Base-by-base conservation (phyloP, 1,140 invertebrate genomes). In the Chlorops oryzae region DNA sequence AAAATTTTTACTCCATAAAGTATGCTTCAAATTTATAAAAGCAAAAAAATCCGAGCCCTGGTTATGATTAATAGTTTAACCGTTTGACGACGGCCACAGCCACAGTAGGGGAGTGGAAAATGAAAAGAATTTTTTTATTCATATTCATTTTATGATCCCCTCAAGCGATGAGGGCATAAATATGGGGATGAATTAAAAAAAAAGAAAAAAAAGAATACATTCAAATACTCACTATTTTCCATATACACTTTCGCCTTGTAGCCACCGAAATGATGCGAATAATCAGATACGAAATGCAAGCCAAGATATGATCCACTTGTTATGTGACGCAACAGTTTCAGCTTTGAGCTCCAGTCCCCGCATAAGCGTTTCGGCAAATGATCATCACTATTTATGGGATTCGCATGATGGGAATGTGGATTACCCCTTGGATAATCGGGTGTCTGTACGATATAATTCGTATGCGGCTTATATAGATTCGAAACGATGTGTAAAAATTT, bases 271-370 rank as follows among this genome's bases (percentile, higher is more conserved):
- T 82, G 80, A 57, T 85, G 79, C 1, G 84, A 85, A 58, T 84
- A 84, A 66, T 90, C 87, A 0, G 84, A 81, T 13, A 75, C 69
- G 62, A 88, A 88, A 34, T 76, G 74, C 35, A 88, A 63, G n/a
- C 75, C 72, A 6, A 87, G 57, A 15, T 66, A 62, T 23, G 78
- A 76, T 0, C 73, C 72, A 1, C 62, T 63, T 13, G 78, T 80
- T 24, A 79, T 76, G 67, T 82, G 78, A 2, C 83, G 77, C 3
- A 88, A 70, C 13, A 88, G 73, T 67, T 88, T 90, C 12, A 87
- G 71, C 58, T 81, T 81, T 9, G 78, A 75, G 54, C 79, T 84
- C 82, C 84, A 87, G 62, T 88, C 83, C 2, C 86, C 86, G 65
- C 87, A 90, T 4, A 81, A 69, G 6, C 81, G 72, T 24, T 76